Base-by-base conservation (phyloP, 2,113 vertebrate species). In the Pseudorasbora parva region DNA sequence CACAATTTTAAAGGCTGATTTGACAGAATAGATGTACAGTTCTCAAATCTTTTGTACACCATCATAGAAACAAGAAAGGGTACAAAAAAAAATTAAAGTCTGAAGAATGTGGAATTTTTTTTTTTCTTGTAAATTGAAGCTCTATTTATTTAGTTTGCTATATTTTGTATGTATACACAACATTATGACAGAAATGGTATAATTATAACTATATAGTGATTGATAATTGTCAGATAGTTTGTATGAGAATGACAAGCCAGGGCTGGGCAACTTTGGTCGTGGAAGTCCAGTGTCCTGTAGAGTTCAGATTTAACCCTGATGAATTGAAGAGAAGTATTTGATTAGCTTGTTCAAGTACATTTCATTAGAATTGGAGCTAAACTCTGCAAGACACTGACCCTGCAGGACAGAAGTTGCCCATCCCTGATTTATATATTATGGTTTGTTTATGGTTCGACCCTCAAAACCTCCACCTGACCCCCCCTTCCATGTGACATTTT, bases 101-200 rank as follows among this genome's bases (percentile, higher is more conserved):
- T 94, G 94, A 94, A 92, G 92, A 95, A 94, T 94, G 93, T 95
- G 69, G 69, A 72, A 66, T 23, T 94, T 88, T 89, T 92, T 60
- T 51, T 73, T 49, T 93, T 93, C 92, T 91, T 96, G 95, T 96
- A 96, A 95, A 95, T 95, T 94, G 92, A 94, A 95, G 91, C 93
- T 96, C 94, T 96, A 96, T 96, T 96, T 97, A 96, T 96, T 95
- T 95, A 95, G 93, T 95, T 95, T 94, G 94, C 93, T 95, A 94
- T 93, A 92, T 94, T 95, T 95, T 96, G 88, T 96, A 95, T 93
- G 95, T 96, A 96, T 94, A 95, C 93, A 90, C 93, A 91, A 81
- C 93, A 93, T 95, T 94, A 94, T 89, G 91, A 88, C 87, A 91
- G 14, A 92, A 93, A 91, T 91, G 88, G 91, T 92, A 91, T 93